Evolutionary conservation across 1,140 invertebrate genomes (phyloP).

Genomic region (Brachionus rubens): DNA sequence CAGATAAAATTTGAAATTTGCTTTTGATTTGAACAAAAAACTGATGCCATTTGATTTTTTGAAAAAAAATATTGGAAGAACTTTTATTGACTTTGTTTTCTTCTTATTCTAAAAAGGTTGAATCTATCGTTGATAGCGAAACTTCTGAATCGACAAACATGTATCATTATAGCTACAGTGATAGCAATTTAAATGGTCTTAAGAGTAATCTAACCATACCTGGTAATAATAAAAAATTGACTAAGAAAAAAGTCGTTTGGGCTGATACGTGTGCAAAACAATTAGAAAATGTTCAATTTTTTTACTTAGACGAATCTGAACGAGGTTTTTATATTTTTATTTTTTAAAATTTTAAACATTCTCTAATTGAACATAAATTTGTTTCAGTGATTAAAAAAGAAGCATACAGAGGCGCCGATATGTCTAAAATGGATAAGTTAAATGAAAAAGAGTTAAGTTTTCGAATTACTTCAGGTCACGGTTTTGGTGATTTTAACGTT

Average conservation of each 20-base stretch:
- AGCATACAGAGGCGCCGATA: conserved; percentile 31
- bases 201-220: conserved; percentile 14
- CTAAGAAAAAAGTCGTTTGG: conserved; percentile 42
- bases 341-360: background rate
- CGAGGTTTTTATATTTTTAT: conserved; percentile 27
- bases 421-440: conserved; percentile 42
- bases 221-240: background rate
- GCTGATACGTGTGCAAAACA: conserved; percentile 13
- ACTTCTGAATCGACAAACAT: background rate
- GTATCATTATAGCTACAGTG: background rate
- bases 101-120: too few relatives aligned
- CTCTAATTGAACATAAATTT: background rate
- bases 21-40: too few relatives aligned
- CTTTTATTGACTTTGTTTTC: too few relatives aligned
- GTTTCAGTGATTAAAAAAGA: conserved; percentile 30
- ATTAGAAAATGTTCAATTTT: conserved; percentile 36
- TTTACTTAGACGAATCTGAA: conserved; percentile 42
- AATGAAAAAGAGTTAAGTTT: conserved; percentile 31
- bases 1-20: too few relatives aligned
- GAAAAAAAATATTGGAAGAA: too few relatives aligned
- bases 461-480: background rate
- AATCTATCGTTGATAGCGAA: too few relatives aligned
- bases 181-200: conserved; percentile 27
- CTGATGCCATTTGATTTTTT: too few relatives aligned
- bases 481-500: background rate